phyloP scores from a whole-genome alignment of 2,888 invertebrate genomes.

The Blomia tropicalis region DNA sequence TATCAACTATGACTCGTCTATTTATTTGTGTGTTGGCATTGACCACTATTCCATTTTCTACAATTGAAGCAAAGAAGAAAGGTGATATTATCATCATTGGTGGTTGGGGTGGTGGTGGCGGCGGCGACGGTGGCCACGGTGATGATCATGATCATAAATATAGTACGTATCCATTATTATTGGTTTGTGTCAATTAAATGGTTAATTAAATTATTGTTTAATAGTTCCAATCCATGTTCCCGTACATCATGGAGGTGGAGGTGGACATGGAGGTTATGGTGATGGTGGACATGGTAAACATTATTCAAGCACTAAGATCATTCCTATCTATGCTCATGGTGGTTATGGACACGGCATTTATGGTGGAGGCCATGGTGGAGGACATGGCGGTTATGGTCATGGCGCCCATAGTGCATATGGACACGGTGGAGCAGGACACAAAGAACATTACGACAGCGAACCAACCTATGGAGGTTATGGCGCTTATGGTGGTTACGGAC shows the following conservation, averaged over 20 bases:
- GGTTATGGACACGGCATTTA: not conserved
- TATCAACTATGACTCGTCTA: too few relatives aligned
- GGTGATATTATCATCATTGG: not conserved
- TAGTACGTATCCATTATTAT: not conserved
- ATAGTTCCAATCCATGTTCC: not conserved
- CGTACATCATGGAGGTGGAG: not conserved
- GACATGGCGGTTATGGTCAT: not conserved
- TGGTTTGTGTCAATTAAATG: not conserved
- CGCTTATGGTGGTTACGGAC: too few relatives aligned
- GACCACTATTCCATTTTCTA: not conserved
- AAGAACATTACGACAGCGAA: too few relatives aligned
- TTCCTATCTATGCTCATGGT: not conserved
- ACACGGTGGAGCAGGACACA: not conserved
- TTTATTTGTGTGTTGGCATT: not conserved
- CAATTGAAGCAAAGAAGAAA: not conserved
- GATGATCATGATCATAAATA: not conserved
- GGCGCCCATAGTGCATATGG: too few relatives aligned
- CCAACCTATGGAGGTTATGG: too few relatives aligned
- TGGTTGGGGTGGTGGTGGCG: constrained; percentile 4
- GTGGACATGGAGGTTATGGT: too few relatives aligned
- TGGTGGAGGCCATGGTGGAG: not conserved
- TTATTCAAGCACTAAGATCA: not conserved
- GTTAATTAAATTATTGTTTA: not conserved
- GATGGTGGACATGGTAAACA: too few relatives aligned
- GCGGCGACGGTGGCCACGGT: not conserved